Evolutionary conservation across 2,888 invertebrate species (phyloP).

Genomic region (Ennomos quercinarius): DNA sequence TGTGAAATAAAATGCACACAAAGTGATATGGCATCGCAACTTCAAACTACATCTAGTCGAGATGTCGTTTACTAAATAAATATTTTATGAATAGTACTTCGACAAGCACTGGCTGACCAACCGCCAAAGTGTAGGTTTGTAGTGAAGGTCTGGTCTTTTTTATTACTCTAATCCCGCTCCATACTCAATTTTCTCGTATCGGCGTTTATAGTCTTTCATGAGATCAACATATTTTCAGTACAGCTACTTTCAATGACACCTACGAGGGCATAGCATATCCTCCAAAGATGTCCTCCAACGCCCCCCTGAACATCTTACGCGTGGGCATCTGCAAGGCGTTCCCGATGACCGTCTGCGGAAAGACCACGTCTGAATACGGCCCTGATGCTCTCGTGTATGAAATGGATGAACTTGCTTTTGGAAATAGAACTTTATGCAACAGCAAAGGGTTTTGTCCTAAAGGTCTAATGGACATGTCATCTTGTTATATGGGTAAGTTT

Average conservation of each 20-base stretch:
- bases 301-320: conserved; percentile 87
- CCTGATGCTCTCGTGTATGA: conserved; percentile 87
- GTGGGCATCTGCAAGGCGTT: conserved; percentile 91
- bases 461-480: conserved; percentile 88
- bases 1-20: too few species aligned
- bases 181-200: too few species aligned
- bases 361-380: conserved; percentile 70
- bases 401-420: conserved; percentile 86
- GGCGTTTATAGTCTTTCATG: not conserved
- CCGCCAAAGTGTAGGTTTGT: too few species aligned
- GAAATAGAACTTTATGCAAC: conserved; percentile 67
- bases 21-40: too few species aligned
- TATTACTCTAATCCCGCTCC: too few species aligned
- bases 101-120: too few species aligned
- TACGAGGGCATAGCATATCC: conserved; percentile 92
- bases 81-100: too few species aligned
- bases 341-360: conserved; percentile 59
- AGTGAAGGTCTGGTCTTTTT: too few species aligned
- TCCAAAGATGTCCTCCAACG: conserved; percentile 80
- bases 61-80: too few species aligned
- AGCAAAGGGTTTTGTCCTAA: conserved; percentile 73
- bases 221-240: conserved; percentile 37
- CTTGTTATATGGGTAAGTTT: conserved; percentile 88
- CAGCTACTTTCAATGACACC: conserved; percentile 83
- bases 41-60: too few species aligned